Evolutionary conservation across 2,113 vertebrate species (phyloP), one percentile per base, ranked within the genome.

Genomic region (Litocranius walleri): DNA sequence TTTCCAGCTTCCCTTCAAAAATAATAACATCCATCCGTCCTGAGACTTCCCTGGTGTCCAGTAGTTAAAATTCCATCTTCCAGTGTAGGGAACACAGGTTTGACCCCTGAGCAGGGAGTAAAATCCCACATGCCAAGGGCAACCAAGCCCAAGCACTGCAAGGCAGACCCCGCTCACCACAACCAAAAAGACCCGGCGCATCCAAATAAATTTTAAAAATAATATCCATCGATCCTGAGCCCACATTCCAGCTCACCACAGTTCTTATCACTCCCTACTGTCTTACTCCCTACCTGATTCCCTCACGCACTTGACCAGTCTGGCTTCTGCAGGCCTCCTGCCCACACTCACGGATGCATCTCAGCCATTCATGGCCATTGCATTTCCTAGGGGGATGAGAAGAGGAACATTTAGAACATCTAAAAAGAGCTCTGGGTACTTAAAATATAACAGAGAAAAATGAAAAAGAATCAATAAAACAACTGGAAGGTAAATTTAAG

Each of bases 1-100:
- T 50, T 74, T 96, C 77, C 48, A 88, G 36, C 67, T 82, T 82
- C 25, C 94, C 61, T 92, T 77, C 45, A 57, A 91, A 57, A 85
- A 86, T 33, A 52, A 93, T 85, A 83, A 50, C 21, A 43, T 13
- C 9, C 74, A 27, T 27, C 71, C 43, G 3, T 43, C 40, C 71
- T 77, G 71, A 33, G 78, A n/a, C 29, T 82, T 82, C 48, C 48
- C 10, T 82, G 30, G 17, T 21, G 48, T 21, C 5, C 17, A 13
- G 10, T 13, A 25, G 40, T 77, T 8, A 77, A 77, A 77, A 77
- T 13, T 43, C 23, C 71, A 77, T 40, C 23, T 77, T 43, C 71
- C 6, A 27, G 40, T 77, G 23, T 17, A 43, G 23, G 23, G 23
- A 23, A 43, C 40, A 43, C 1, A 6, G 71, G 71, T 43, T 14